These are phyloP conservation scores for Standfussiana lucernea DNA, from an alignment of 2,888 invertebrate genomes.

Conservation along the genomic window DNA sequence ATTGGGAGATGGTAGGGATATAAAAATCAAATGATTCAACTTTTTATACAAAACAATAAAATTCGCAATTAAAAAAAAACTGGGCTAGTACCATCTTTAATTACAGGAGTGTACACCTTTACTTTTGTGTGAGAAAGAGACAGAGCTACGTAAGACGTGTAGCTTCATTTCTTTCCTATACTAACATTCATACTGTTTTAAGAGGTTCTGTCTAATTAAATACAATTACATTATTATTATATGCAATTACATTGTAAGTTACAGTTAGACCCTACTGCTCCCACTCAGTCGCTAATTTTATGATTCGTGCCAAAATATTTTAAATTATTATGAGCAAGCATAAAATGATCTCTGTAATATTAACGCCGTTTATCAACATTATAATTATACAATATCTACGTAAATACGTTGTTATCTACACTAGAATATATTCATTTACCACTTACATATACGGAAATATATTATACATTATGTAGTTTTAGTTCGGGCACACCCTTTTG, in stretches of 20 bases:
- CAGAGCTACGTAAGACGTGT: not conserved
- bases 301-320: slow-evolving; percentile 67
- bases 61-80: not conserved
- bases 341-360: slow-evolving; percentile 65
- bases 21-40: not conserved
- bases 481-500: slow-evolving; percentile 36
- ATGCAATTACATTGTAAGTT: slow-evolving; percentile 11
- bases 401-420: slow-evolving; percentile 42
- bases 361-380: slow-evolving; percentile 36
- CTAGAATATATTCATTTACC: slow-evolving; percentile 55
- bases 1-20: slow-evolving; percentile 25
- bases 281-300: slow-evolving; percentile 55
- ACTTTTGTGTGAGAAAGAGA: not conserved
- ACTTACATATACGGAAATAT: slow-evolving; percentile 32
- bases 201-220: not conserved
- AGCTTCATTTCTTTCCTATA: not conserved
- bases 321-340: slow-evolving; percentile 56
- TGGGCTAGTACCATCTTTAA: not conserved
- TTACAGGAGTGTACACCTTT: not conserved
- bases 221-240: slow-evolving; percentile 14
- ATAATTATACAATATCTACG: slow-evolving; percentile 18
- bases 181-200: not conserved
- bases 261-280: slow-evolving; percentile 27
- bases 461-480: slow-evolving; percentile 33
- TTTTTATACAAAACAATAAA: not conserved